Evolutionary conservation across 2,888 invertebrate genomes (phyloP), one percentile per base, ranked within the genome.

Genomic region (Tetranychus piercei): DNA sequence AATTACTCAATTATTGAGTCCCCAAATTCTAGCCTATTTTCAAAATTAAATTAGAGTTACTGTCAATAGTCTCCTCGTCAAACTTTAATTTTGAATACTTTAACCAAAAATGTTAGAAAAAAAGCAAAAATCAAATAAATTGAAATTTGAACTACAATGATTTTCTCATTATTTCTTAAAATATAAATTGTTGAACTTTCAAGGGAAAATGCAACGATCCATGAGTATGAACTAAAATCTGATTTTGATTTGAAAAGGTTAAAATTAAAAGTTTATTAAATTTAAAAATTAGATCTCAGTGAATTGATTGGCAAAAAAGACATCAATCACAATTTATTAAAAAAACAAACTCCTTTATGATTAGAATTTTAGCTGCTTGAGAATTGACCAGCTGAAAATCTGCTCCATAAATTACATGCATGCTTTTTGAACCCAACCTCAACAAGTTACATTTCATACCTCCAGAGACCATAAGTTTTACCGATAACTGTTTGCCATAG

Each of bases 401-500:
- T 55, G 55, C 6, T 55, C 6, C 15, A 9, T 15, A 55, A 55
- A 55, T 55, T 55, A 15, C 15, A 9, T 15, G 55, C 55, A 6
- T 15, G 9, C 15, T 15, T 15, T 55, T 55, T 6, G 55, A 15
- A 55, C 34, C 34, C 34, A 5, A 34, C 34, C 34, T 55, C 55
- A 0, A 55, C 4, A 15, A 55, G 15, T 55, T 55, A 55, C 55
- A 15, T 55, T 22, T 69, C 69, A 69, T 23, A 69, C 66, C 76
- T 76, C 94, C 94, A 94, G 76, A 94, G 85, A 2, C 94, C 94
- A 83, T 94, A 94, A 15, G 90, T 94, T 82, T 94, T 94, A 74
- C 96, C 96, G 72, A 95, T 90, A 73, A 90, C 91, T 74, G 91
- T 94, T 84, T 97, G 96, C 96, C 97, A 97, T 79, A 97, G 86